Evolutionary conservation across 2,113 vertebrate species (phyloP), one percentile per base, ranked within the genome.

Genomic region (Ranitomeya variabilis): DNA sequence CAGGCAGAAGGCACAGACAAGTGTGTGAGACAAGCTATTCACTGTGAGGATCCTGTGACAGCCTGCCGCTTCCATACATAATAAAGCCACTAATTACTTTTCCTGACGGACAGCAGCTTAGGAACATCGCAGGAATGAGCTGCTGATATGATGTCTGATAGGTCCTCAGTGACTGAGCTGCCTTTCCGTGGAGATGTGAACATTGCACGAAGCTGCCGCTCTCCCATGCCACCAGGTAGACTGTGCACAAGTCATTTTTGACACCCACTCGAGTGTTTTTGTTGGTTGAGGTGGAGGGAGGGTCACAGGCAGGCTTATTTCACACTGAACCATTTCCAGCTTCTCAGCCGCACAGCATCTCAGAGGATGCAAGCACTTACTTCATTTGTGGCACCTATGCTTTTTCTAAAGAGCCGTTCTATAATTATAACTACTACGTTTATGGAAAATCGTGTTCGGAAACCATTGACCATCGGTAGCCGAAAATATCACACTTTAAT

Each of bases 21-120:
- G 91, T 90, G 91, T 93, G 93, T 93, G 93, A 93, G 92, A 90
- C 0, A 91, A 95, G 93, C 95, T 94, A 90, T 95, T 95, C 93
- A 96, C 90, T 91, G 81, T 90, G 94, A 92, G 93, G 89, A 11
- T 92, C 91, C 90, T 92, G 89, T 94, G 95, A 94, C 91, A 94
- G 90, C 89, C 92, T 93, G 94, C 94, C 0, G 92, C 91, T 93
- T 91, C 92, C 89, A 86, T 94, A 92, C 92, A 94, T 93, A 95
- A 95, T 93, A 91, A 93, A 92, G 80, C 91, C 90, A 90, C 91
- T 96, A 95, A 96, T 96, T 94, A 93, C 93, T 93, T 93, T 92
- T 94, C 91, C 90, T 94, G 94, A 94, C 92, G 93, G 94, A 92
- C 93, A 91, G 93, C 94, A 93, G 91, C 89, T 90, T 92, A 89